These are phyloP conservation scores for Malurus alboscapulatus DNA, from an alignment of 2,113 vertebrate species.

Conservation along the genomic window DNA sequence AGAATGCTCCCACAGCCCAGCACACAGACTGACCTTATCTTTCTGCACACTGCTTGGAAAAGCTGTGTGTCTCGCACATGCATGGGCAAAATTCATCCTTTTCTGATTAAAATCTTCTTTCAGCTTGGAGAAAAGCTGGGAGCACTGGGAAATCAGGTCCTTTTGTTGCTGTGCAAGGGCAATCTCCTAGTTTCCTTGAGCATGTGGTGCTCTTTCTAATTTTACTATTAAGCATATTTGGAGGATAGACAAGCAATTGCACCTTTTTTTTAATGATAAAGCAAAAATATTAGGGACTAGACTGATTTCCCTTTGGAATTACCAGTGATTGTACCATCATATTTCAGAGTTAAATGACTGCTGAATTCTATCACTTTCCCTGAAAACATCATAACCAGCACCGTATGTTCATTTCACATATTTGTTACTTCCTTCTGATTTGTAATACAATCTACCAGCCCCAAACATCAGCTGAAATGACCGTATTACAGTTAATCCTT, in stretches of 20 bases:
- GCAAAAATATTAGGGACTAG: background rate
- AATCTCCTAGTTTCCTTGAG: background rate
- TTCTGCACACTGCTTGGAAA: background rate
- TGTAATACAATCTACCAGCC: background rate
- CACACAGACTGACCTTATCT: background rate
- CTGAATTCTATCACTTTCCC: background rate
- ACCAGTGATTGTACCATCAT: background rate
- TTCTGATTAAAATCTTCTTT: background rate
- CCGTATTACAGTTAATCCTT: background rate
- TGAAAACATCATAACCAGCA: background rate
- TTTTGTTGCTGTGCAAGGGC: background rate
- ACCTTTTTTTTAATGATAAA: background rate
- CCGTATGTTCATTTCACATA: background rate
- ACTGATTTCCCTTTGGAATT: background rate
- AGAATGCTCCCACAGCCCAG: background rate
- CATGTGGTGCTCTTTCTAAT: slow-evolving; percentile 23
- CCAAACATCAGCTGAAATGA: background rate
- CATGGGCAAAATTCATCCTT: background rate
- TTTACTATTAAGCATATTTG: background rate
- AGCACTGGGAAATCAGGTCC: background rate
- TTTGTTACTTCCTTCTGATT: background rate
- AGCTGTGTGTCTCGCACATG: rapidly evolving
- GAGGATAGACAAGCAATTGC: background rate
- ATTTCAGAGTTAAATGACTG: slow-evolving; percentile 2
- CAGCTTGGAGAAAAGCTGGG: background rate